A percentile compares a stretch with the other conserved stretches of the same genome.
These are phyloP conservation scores for Amphiura filiformis DNA, from an alignment of 35 echinoderm and acorn worm species.

Conservation along the genomic window DNA sequence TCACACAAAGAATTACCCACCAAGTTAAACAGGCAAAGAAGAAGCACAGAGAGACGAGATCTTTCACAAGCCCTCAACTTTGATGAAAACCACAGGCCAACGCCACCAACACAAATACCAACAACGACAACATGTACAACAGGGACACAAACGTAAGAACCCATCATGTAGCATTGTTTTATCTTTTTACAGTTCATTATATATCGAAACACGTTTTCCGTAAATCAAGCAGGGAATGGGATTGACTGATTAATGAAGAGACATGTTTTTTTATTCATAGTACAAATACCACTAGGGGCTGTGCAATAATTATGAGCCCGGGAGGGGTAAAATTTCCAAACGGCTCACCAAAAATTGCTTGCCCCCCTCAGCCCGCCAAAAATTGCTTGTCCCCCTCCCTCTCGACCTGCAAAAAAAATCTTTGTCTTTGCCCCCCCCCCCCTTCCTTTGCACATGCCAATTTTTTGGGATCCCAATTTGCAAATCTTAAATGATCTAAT, in stretches of 20 bases:
- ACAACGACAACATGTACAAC: conserved; percentile 62
- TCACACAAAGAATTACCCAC: conserved; percentile 82
- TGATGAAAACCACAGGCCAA: conserved; percentile 48
- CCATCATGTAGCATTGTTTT: neutral
- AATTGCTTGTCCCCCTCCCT: too few species aligned
- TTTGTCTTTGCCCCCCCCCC: too few species aligned
- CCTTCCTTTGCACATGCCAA: too few species aligned
- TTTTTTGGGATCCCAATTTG: too few species aligned
- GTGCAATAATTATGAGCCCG: too few species aligned
- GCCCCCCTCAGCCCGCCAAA: too few species aligned
- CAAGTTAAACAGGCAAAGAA: conserved; percentile 75
- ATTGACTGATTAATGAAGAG: neutral
- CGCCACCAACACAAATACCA: neutral
- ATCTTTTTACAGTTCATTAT: neutral
- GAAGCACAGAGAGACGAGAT: conserved; percentile 75
- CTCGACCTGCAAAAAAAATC: too few species aligned
- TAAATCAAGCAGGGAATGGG: neutral
- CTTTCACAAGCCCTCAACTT: conserved; percentile 60
- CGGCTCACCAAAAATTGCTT: too few species aligned
- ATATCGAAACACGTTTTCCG: neutral
- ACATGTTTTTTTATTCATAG: neutral
- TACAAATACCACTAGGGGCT: neutral
- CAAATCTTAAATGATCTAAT: too few species aligned
- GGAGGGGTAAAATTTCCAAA: too few species aligned
- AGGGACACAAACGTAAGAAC: conserved; percentile 89